Conservation (phyloP, 2,113 vertebrate species). For the Laterallus jamaicensis region DNA sequence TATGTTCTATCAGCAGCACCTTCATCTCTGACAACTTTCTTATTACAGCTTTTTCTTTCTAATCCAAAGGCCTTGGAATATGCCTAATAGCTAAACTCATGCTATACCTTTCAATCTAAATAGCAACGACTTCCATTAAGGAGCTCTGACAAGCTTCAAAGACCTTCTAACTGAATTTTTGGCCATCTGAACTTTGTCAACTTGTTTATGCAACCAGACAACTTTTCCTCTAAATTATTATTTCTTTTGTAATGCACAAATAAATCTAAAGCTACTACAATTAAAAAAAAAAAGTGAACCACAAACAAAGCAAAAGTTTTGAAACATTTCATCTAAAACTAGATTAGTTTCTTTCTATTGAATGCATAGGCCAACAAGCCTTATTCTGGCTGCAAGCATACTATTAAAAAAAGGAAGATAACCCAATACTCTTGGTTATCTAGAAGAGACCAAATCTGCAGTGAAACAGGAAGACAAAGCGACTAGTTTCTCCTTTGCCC, state of each 20-base stretch:
- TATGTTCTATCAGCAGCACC: conserved; percentile 6
- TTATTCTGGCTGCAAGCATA: not conserved
- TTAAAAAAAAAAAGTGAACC: not conserved
- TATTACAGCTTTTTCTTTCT: conserved; percentile 16
- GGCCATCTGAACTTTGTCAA: not conserved
- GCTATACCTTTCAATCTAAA: conserved; percentile 42
- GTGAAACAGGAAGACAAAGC: not conserved
- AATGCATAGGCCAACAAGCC: not conserved
- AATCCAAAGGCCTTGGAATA: not conserved
- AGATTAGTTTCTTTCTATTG: not conserved
- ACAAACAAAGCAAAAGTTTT: not conserved
- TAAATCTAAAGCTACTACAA: not conserved
- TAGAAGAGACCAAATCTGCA: not conserved
- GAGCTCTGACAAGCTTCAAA: conserved; percentile 13
- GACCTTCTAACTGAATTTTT: not conserved
- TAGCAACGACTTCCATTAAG: not conserved
- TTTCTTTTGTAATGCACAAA: too few species aligned
- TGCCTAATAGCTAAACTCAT: conserved; percentile 17
- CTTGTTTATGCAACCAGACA: not conserved
- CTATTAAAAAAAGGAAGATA: not conserved
- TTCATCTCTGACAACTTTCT: conserved; percentile 36
- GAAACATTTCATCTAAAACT: not conserved
- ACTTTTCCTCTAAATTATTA: not conserved
- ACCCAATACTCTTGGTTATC: not conserved
- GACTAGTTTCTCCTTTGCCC: not conserved